These are phyloP conservation scores for Nilaparvata lugens DNA, from an alignment of 1,140 invertebrate species.

Conservation along the genomic window DNA sequence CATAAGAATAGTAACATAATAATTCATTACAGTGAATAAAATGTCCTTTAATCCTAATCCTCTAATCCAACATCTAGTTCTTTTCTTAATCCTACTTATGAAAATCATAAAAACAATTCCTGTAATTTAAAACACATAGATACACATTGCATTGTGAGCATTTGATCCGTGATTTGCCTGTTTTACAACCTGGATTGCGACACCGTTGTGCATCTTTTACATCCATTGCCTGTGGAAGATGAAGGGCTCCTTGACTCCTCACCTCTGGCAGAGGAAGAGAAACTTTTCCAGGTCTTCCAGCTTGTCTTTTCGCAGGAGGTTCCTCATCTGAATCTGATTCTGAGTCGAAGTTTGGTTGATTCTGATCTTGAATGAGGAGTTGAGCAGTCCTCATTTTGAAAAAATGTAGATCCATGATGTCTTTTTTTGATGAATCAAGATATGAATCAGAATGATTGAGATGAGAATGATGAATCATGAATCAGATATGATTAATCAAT, in stretches of 20 bases:
- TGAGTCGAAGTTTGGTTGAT: background rate
- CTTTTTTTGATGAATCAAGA: no score
- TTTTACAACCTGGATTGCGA: background rate
- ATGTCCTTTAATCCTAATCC: no score
- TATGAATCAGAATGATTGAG: no score
- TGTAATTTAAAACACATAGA: background rate
- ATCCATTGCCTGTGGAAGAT: background rate
- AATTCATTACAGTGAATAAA: no score
- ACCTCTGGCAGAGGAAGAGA: background rate
- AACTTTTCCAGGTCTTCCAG: background rate
- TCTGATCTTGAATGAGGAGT: background rate
- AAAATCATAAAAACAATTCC: slow-evolving; percentile 5
- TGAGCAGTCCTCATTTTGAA: background rate
- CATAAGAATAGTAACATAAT: no score
- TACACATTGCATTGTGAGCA: background rate
- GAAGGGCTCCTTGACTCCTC: background rate
- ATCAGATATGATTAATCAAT: no score
- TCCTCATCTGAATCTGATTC: background rate
- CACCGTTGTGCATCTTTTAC: background rate
- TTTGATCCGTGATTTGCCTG: background rate
- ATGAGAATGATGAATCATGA: no score
- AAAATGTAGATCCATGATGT: background rate
- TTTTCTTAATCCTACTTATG: no score
- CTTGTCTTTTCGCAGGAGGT: background rate
- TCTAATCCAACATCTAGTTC: no score